Evolutionary conservation across 1,140 invertebrate species (phyloP).

Genomic region (Gryllus bimaculatus): DNA sequence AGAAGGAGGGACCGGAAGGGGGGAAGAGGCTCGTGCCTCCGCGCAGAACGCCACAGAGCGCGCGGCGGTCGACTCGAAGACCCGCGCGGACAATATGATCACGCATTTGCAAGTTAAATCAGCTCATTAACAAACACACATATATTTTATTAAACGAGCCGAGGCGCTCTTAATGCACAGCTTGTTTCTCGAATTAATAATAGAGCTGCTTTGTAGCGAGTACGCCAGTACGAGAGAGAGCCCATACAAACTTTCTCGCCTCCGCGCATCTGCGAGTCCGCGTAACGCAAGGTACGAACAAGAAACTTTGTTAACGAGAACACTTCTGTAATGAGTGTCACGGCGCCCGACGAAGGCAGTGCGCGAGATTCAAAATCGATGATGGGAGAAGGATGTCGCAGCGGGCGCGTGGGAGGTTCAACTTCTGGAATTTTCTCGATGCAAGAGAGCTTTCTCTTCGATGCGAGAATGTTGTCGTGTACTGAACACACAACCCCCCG

Average conservation of each 20-base stretch:
- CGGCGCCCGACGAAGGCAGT: not conserved
- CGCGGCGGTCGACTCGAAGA: not conserved
- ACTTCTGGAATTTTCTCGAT: too few relatives aligned
- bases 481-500: too few relatives aligned
- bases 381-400: too few relatives aligned
- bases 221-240: not conserved
- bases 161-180: not conserved
- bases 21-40: too few relatives aligned
- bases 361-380: not conserved
- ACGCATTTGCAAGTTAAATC: constrained; percentile 4
- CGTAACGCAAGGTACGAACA: not conserved
- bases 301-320: not conserved
- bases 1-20: too few relatives aligned
- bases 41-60: too few relatives aligned
- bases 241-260: not conserved
- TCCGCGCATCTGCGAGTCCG: not conserved
- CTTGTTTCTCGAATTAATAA: constrained; percentile 5
- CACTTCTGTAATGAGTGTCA: not conserved
- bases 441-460: too few relatives aligned
- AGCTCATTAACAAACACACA: not conserved
- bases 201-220: not conserved
- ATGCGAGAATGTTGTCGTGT: too few relatives aligned
- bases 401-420: too few relatives aligned
- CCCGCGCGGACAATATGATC: not conserved
- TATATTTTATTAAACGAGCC: constrained; percentile 5